Evolutionary conservation across 1,140 invertebrate species (phyloP).

Genomic region (honey bee (Apis mellifera)): Amel_HAv3.1 CM009934.2:8249001-8249500

Average conservation of each 20-base stretch:
- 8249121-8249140: constrained; percentile 34
- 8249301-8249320: constrained; percentile 41
- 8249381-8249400: constrained; percentile 51
- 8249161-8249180: no score
- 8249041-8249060: not conserved
- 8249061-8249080: no score
- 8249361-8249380: constrained; percentile 67
- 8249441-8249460: constrained; percentile 73
- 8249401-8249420: constrained; percentile 37
- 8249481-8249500: constrained; percentile 74
- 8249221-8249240: no score
- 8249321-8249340: constrained; percentile 57
- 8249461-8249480: constrained; percentile 71
- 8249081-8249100: constrained; percentile 7
- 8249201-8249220: constrained; percentile 22
- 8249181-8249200: constrained; percentile 5
- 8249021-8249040: not conserved
- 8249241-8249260: not conserved
- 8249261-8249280: constrained; percentile 18
- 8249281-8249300: constrained; percentile 33
- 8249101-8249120: constrained; percentile 6
- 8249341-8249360: constrained; percentile 67
- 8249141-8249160: no score
- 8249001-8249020: not conserved
- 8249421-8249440: constrained; percentile 40